These are phyloP conservation scores for Ameiurus melas DNA, from an alignment of 2,113 vertebrate species.

Conservation along the genomic window DNA sequence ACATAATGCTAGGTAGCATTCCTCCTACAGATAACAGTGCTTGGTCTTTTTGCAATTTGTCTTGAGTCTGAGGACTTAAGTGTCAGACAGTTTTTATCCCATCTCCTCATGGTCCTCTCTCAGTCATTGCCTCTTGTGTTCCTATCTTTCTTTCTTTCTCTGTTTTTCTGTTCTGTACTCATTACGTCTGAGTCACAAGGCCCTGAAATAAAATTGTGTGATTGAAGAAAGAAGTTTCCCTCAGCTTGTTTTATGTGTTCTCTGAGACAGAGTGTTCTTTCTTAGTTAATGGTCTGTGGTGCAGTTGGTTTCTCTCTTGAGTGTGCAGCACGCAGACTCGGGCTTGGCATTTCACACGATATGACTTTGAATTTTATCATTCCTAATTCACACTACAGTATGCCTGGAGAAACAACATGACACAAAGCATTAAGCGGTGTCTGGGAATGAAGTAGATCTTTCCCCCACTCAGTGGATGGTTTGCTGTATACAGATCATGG, in stretches of 20 bases:
- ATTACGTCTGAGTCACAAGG: slow-evolving; percentile 63
- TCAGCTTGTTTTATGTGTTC: slow-evolving; percentile 11
- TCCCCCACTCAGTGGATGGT: too few species aligned
- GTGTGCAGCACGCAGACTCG: neutral
- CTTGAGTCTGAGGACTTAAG: neutral
- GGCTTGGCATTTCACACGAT: neutral
- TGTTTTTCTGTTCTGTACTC: slow-evolving; percentile 7
- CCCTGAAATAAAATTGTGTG: slow-evolving; percentile 53
- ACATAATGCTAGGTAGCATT: neutral
- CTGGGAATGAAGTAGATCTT: neutral
- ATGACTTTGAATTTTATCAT: neutral
- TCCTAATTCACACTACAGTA: neutral
- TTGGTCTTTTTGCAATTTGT: neutral
- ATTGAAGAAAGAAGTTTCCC: slow-evolving; percentile 48
- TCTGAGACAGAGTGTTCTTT: slow-evolving; percentile 14
- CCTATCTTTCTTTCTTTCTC: neutral
- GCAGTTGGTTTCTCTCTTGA: neutral
- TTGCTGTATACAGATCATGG: neutral
- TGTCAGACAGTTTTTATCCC: neutral
- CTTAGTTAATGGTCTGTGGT: neutral
- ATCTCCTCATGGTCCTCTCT: neutral
- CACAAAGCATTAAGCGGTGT: neutral
- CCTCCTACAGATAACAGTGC: neutral
- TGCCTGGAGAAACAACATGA: neutral
- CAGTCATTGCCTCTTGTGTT: neutral